Percentiles rank a stretch among this genome's conserved stretches.
Conservation (phyloP, 92 coral and sea anemone species). For the Hydrozoanthus gracilis region DNA sequence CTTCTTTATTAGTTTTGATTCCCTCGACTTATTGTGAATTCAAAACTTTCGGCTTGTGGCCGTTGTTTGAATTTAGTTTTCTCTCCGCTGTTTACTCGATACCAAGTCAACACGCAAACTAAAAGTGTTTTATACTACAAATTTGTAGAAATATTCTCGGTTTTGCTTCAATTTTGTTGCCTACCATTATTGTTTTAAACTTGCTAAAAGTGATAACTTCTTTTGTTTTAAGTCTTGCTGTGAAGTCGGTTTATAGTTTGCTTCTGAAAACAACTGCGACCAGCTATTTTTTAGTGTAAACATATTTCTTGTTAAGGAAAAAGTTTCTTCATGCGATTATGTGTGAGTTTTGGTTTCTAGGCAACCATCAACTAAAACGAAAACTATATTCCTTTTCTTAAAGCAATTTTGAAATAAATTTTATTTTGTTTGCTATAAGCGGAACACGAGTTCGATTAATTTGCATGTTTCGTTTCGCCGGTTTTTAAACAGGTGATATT, state of each 20-base stretch:
- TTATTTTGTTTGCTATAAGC: too few relatives aligned
- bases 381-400: too few relatives aligned
- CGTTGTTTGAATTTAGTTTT: not conserved
- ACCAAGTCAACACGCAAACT: constrained; percentile 1
- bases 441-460: too few relatives aligned
- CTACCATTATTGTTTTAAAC: not conserved
- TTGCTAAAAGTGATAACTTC: not conserved
- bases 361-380: not conserved
- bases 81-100: not conserved
- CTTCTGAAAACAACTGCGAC: not conserved
- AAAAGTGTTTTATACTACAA: not conserved
- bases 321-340: too few relatives aligned
- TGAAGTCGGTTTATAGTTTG: not conserved
- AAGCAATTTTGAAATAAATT: too few relatives aligned
- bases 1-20: not conserved
- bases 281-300: not conserved
- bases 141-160: too few relatives aligned
- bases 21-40: too few relatives aligned
- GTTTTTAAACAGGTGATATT: too few relatives aligned
- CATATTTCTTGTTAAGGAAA: not conserved
- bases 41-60: not conserved
- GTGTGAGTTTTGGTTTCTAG: not conserved
- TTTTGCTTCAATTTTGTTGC: not conserved
- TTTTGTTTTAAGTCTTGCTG: not conserved
- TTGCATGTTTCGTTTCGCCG: too few relatives aligned